Percentiles rank a stretch among this genome's conserved stretches.
Conservation (phyloP, 37 sponge, comb jelly and placozoan species). For the Eunapius fragilis region DNA sequence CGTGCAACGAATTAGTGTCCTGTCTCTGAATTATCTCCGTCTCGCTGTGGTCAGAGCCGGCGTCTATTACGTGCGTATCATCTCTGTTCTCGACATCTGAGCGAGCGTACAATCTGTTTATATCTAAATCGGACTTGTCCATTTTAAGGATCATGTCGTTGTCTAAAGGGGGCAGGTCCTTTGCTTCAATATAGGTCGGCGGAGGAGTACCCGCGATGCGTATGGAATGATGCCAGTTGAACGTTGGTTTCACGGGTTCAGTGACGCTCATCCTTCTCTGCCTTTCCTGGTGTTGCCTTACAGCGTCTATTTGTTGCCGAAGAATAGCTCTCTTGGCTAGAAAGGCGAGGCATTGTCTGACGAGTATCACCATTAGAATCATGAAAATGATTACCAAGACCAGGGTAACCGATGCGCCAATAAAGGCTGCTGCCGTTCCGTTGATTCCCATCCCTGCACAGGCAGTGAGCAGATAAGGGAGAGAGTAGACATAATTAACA, state of each 20-base stretch:
- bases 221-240: conserved; percentile 86
- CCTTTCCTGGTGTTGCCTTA: conserved; percentile 5
- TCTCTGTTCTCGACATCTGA: background rate
- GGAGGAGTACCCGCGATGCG: conserved; percentile 76
- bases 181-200: conserved; percentile 71
- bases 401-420: conserved; percentile 82
- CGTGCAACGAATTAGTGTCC: background rate
- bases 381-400: conserved; percentile 76
- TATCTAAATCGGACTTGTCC: background rate
- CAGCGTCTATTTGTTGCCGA: background rate
- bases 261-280: conserved; percentile 49
- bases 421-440: conserved; percentile 69
- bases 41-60: background rate
- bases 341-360: conserved; percentile 75
- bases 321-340: conserved; percentile 33
- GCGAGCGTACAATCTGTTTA: background rate
- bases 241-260: conserved; percentile 69
- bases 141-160: background rate
- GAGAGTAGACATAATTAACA: background rate
- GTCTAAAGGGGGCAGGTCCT: conserved; percentile 52
- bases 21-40: background rate
- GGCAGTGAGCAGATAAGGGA: background rate
- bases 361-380: conserved; percentile 74
- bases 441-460: conserved; percentile 8
- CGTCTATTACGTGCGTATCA: background rate